Conservation (phyloP, 23 tunicate species). For the Botrylloides violaceus region DNA sequence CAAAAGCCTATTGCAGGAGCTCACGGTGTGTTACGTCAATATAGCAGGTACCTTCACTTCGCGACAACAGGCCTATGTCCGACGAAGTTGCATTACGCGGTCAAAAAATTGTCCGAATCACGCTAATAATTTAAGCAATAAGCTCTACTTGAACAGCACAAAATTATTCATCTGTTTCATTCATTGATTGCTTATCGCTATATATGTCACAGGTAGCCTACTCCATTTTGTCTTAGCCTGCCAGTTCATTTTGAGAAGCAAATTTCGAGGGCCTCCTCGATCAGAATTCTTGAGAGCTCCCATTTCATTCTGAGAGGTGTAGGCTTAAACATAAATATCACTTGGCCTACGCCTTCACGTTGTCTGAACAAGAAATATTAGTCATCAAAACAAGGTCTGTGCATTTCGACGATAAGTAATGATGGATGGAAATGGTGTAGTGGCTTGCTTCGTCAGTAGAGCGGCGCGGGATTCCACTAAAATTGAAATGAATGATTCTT, state of each 20-base stretch:
- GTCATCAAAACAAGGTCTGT: slow-evolving; percentile 3
- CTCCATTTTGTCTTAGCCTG: too few species aligned
- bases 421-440: slow-evolving; percentile 3
- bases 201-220: too few species aligned
- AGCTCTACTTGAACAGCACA: too few species aligned
- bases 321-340: not conserved
- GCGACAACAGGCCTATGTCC: too few species aligned
- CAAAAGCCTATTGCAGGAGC: too few species aligned
- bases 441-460: slow-evolving; percentile 2
- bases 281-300: not conserved
- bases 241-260: not conserved
- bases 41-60: too few species aligned
- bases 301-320: not conserved
- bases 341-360: not conserved
- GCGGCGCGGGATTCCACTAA: slow-evolving; percentile 3
- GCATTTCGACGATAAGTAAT: not conserved
- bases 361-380: not conserved
- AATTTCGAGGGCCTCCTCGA: not conserved
- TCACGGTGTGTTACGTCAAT: too few species aligned
- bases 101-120: too few species aligned
- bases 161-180: too few species aligned
- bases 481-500: slow-evolving; percentile 1
- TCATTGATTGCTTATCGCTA: too few species aligned
- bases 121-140: too few species aligned
- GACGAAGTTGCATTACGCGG: too few species aligned